Conservation (phyloP, 2,888 invertebrate species). For the Leucophora obtusa region DNA sequence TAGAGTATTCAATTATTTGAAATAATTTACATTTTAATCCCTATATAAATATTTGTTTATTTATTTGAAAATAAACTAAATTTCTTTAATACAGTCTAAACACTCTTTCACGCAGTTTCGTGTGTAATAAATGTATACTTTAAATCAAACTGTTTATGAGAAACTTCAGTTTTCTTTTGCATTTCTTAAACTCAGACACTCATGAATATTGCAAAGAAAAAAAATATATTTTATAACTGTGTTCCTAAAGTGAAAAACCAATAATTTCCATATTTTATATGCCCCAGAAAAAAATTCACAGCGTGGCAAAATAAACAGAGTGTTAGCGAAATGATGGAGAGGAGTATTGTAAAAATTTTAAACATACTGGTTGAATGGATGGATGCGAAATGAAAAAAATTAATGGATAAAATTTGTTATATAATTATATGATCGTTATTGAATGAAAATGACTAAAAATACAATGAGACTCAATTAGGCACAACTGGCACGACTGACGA, state of each 20-base stretch:
- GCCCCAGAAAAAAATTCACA: slow-evolving; percentile 11
- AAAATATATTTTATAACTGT: slow-evolving; percentile 16
- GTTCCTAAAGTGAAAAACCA: slow-evolving; percentile 1
- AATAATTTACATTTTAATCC: too few relatives aligned
- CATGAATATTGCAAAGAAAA: slow-evolving; percentile 9
- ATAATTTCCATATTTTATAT: slow-evolving; percentile 33
- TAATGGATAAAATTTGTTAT: slow-evolving; percentile 18
- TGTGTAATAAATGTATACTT: slow-evolving; percentile 7
- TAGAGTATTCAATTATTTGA: too few relatives aligned
- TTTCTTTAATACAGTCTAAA: not conserved
- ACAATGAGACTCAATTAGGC: too few relatives aligned
- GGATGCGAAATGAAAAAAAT: not conserved
- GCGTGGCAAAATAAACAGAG: not conserved
- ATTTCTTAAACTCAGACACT: not conserved
- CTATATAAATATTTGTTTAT: too few relatives aligned
- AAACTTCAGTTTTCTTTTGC: not conserved
- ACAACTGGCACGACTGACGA: too few relatives aligned
- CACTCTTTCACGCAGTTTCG: slow-evolving; percentile 1
- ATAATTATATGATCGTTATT: slow-evolving; percentile 9
- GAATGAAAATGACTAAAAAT: not conserved
- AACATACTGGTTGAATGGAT: not conserved
- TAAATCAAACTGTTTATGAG: slow-evolving; percentile 18
- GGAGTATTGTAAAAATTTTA: not conserved
- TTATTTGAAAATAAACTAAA: not conserved
- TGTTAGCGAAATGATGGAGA: not conserved